A percentile compares a stretch with the other conserved stretches of the same genome.
Conservation (phyloP, 2,797 vertebrate genomes). For the Darevskia mixta region DNA sequence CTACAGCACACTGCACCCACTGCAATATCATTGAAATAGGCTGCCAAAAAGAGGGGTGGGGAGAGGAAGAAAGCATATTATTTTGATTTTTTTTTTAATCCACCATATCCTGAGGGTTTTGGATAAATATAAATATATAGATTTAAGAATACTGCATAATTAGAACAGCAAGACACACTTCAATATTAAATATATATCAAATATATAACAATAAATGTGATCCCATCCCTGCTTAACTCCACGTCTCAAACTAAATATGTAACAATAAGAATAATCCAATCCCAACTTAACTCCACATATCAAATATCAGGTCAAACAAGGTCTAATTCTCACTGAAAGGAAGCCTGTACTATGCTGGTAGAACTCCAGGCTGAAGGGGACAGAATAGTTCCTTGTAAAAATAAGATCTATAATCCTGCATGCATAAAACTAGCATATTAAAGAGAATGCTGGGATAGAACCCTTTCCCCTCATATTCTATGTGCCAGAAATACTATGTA, state of each 20-base stretch:
- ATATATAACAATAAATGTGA: not conserved
- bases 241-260: not conserved
- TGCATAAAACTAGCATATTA: not conserved
- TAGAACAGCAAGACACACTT: not conserved
- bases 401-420: not conserved
- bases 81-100: not conserved
- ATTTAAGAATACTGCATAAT: not conserved
- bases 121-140: not conserved
- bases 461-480: not conserved
- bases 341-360: not conserved
- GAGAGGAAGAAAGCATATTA: not conserved
- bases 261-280: not conserved
- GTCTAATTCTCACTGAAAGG: not conserved
- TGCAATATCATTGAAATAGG: constrained; percentile 99
- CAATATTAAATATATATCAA: not conserved
- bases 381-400: not conserved
- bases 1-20: constrained; percentile 98
- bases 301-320: not conserved
- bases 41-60: constrained; percentile 77
- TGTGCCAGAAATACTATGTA: not conserved
- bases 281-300: not conserved
- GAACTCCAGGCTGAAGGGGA: not conserved
- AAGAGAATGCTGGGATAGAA: not conserved
- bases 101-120: no score
- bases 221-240: not conserved